Evolutionary conservation across 2,888 invertebrate genomes (phyloP).

Genomic region (Acholoe squamosa): DNA sequence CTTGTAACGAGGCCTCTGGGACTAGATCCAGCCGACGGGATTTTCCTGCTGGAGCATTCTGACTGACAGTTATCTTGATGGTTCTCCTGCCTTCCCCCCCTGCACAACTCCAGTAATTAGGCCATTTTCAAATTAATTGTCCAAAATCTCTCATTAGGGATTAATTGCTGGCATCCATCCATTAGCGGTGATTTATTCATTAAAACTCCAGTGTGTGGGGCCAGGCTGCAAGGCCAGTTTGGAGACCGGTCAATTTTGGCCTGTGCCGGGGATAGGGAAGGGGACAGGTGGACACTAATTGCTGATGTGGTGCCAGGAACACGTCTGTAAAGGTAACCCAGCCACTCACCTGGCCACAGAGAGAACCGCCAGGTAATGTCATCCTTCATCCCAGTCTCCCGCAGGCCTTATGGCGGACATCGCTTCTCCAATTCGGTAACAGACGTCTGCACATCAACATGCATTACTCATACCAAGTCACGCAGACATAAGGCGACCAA

Average conservation of each 20-base stretch:
- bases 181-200: constrained; percentile 36
- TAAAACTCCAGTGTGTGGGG: neutral
- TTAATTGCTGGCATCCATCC: constrained; percentile 37
- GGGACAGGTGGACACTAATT: neutral
- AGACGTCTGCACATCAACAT: too few relatives aligned
- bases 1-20: too few relatives aligned
- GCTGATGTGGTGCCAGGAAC: neutral
- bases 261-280: neutral
- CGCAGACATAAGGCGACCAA: too few relatives aligned
- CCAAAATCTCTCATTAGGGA: constrained; percentile 55
- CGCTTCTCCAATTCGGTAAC: too few relatives aligned
- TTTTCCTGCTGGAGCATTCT: neutral
- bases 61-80: constrained; percentile 48
- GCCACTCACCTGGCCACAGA: neutral
- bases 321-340: neutral
- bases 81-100: neutral
- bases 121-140: constrained; percentile 51
- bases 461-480: too few relatives aligned
- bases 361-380: neutral
- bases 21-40: neutral
- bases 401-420: too few relatives aligned
- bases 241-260: neutral
- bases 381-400: neutral
- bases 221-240: neutral
- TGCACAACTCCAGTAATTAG: constrained; percentile 1